Base-by-base conservation (phyloP, 2,113 vertebrate genomes). In the Leiothrix lutea region DNA sequence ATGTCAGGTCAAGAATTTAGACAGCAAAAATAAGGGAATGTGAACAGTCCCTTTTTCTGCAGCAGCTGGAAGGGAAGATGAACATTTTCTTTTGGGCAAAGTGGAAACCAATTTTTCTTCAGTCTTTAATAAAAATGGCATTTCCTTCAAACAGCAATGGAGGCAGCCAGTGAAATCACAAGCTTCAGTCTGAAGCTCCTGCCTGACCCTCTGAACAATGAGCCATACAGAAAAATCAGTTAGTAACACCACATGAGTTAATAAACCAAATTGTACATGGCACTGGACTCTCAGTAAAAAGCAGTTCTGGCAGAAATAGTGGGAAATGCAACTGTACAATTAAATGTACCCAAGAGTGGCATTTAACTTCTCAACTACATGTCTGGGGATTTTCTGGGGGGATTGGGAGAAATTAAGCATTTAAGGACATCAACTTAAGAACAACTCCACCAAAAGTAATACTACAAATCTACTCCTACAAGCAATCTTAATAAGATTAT, bases 321-420 rank as follows among this genome's bases (percentile, higher is more conserved):
- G 15, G 21, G 45, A 92, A 81, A 84, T 50, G 25, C 3, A 85
- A 72, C 1, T 45, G 12, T 4, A 64, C 16, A 72, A 77, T 35
- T 64, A 79, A 71, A 5, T 6, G 15, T 38, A 13, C 8, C 42
- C 44, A 79, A 78, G 45, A 75, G 3, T 4, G 12, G 3, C 14
- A 53, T 33, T 71, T 82, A 42, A 53, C 20, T 72, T 61, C 36
- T 82, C 45, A 79, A 15, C 10, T 31, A 38, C 0, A 1, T 2
- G 1, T 33, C 4, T 5, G 4, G 10, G 31, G 20, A n/a, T 44
- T 62, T 65, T 69, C 24, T 28, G 0, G 2, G 4, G 1, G 5
- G 2, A 44, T 8, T 4, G 4, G 4, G 4, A 70, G 16, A 79
- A 80, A 79, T n/a, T 4, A 79, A 44, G 12, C 11, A 50, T 57